Evolutionary conservation across 1,140 invertebrate species (phyloP).

Genomic region (Sitophilus oryzae): DNA sequence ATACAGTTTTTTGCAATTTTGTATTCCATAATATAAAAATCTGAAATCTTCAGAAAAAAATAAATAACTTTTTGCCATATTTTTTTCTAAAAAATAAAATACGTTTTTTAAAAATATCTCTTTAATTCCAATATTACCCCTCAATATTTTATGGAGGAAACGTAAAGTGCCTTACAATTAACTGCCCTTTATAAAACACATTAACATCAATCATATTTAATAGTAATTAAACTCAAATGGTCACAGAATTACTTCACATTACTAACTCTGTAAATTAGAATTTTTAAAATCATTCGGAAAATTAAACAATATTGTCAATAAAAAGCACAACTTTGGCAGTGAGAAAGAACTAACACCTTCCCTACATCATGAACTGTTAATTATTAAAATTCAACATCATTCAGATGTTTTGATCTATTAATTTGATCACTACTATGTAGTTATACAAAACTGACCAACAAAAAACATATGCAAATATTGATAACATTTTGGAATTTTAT

Average conservation of each 20-base stretch:
- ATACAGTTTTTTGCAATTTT: no score
- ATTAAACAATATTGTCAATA: conserved; percentile 20
- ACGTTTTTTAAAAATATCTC: conserved; percentile 14
- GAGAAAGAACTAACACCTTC: conserved; percentile 23
- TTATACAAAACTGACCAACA: background rate
- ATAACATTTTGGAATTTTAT: background rate
- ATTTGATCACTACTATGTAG: no score
- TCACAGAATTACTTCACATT: conserved; percentile 4
- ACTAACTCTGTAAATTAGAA: conserved; percentile 9
- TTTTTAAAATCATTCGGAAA: conserved; percentile 10
- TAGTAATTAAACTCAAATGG: background rate
- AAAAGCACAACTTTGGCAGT: conserved; percentile 25
- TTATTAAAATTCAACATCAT: background rate
- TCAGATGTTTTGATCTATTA: no score
- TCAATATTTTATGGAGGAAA: conserved; percentile 8
- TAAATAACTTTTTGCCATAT: no score
- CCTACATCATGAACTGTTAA: conserved; percentile 12
- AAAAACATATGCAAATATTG: background rate
- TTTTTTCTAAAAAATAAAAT: conserved; percentile 4
- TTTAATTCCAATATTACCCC: conserved; percentile 19
- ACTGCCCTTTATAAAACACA: background rate
- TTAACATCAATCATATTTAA: no score
- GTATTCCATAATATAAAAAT: no score
- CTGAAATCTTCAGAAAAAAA: no score
- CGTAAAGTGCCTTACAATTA: conserved; percentile 20